Base-by-base conservation (phyloP, 2,888 invertebrate species). In the Amblyjoppa proteus region DNA sequence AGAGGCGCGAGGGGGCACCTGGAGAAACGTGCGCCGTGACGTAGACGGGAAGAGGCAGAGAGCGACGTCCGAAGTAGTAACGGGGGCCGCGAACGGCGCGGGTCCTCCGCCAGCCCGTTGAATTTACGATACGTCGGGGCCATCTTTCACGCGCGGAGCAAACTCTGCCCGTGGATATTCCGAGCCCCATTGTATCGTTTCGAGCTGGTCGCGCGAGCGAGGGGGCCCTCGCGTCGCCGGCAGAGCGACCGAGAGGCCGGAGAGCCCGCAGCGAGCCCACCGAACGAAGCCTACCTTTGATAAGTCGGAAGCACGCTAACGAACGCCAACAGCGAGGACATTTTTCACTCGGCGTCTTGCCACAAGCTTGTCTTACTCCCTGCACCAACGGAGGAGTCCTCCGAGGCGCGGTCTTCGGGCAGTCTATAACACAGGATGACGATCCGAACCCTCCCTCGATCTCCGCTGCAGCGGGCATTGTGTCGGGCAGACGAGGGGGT, bases 111-210 rank as follows among this genome's bases (percentile, higher is more conserved):
- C 87, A 87, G 79, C 81, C 78, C 81, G 76, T 87, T 89, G 87
- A 91, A 91, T 91, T 91, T 91, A 91, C 90, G 91, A 91, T 91
- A 92, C 90, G 90, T 87, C 89, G 88, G 79, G 89, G 90, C 91
- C 91, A 91, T 91, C 91, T 91, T 91, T 91, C 90, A 91, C 90
- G 88, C 87, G 76, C 76, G 78, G 85, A 88, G 90, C 90, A 90
- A 89, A 88, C 88, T 87, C 85, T 84, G 83, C 77, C 78, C 78
- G 82, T 89, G 90, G 88, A 91, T 91, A 90, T 91, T 90, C 88
- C 88, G 81, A 89, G 45, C 13, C 45, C 90, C 89, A 90, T 91
- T 89, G 91, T 90, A 91, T 90, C 88, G 89, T 58, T 74, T 83
- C 74, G 64, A 73, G 74, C 85, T 76, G 78, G 77, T 74, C 83